These are phyloP conservation scores for Sparus aurata DNA, from an alignment of 2,797 vertebrate species.

Conservation along the genomic window DNA sequence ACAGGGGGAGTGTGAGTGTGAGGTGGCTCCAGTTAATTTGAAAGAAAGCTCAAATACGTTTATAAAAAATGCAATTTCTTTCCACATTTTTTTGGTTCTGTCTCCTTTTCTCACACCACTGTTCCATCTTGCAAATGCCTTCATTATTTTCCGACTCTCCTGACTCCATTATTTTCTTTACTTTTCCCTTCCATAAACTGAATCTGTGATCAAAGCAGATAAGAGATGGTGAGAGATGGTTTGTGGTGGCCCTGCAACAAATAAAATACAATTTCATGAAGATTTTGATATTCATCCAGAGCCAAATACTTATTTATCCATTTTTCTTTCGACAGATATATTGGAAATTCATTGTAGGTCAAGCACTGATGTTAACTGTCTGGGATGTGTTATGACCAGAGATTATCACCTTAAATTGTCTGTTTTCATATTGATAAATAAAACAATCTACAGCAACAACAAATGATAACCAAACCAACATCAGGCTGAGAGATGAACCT, in stretches of 20 bases:
- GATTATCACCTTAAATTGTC: background rate
- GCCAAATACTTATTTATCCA: background rate
- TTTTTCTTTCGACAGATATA: background rate
- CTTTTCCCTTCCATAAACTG: conserved; percentile 35
- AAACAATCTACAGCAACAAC: background rate
- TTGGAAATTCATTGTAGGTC: conserved; percentile 16
- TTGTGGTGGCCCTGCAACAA: conserved; percentile 20
- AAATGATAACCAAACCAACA: background rate
- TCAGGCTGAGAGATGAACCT: background rate
- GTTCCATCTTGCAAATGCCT: background rate
- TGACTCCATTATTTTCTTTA: conserved; percentile 45
- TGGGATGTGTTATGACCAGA: background rate
- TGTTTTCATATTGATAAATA: background rate
- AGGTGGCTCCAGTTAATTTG: conserved; percentile 60
- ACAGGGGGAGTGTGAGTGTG: conserved; percentile 45
- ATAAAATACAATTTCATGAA: conserved; percentile 39
- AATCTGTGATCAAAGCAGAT: conserved; percentile 63
- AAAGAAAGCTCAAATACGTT: conserved; percentile 57
- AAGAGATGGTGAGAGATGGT: conserved; percentile 42
- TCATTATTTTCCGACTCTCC: conserved; percentile 41
- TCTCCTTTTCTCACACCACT: conserved; percentile 6
- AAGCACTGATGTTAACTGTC: conserved; percentile 13
- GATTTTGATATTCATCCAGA: conserved; percentile 21
- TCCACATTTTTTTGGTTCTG: background rate
- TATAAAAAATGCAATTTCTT: conserved; percentile 29